Conservation (phyloP, 2,888 invertebrate species). For the Lasioglossum leucozonium region DNA sequence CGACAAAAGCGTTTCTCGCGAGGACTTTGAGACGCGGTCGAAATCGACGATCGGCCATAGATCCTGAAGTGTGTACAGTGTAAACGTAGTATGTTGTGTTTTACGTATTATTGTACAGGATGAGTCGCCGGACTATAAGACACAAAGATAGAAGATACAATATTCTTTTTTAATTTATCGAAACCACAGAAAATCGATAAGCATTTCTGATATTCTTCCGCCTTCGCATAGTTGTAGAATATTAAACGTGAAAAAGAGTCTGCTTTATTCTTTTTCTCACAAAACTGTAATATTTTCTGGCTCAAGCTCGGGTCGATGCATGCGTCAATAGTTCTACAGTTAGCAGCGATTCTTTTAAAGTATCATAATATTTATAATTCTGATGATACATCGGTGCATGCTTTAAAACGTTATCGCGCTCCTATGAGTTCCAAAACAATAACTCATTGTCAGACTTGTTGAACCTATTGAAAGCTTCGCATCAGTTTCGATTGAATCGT, state of each 20-base stretch:
- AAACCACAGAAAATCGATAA: background rate
- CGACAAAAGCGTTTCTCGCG: background rate
- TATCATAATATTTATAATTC: constrained; percentile 18
- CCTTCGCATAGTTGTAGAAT: background rate
- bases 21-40: constrained; percentile 20
- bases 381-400: background rate
- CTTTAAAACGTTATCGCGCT: background rate
- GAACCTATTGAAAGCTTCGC: background rate
- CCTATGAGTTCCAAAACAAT: background rate
- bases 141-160: background rate
- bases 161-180: background rate
- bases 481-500: background rate
- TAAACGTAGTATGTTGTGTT: constrained; percentile 27
- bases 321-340: background rate
- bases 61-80: constrained; percentile 30
- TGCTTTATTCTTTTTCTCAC: background rate
- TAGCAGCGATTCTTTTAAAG: background rate
- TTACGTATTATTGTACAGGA: constrained; percentile 16
- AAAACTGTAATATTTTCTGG: background rate
- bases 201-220: background rate
- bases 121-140: constrained; percentile 6
- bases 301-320: background rate
- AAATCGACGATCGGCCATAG: constrained; percentile 41
- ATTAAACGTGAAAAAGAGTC: background rate
- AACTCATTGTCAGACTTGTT: background rate